phyloP scores from a whole-genome alignment of 2,888 invertebrate genomes.

The Lissocephala sabroskyi region DNA sequence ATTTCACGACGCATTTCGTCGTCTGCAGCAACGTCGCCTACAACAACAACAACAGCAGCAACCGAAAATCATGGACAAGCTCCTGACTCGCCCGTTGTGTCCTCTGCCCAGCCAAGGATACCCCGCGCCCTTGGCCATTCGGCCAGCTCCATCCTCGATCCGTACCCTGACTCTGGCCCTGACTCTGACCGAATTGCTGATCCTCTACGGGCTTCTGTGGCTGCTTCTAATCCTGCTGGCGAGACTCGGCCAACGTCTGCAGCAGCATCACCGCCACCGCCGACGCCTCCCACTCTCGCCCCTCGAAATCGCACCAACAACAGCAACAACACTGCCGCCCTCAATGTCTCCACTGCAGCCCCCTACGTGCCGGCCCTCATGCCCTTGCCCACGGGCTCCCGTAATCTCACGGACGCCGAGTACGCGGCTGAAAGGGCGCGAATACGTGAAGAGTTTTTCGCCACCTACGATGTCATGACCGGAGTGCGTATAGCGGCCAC shows the following conservation, averaged over 20 bases:
- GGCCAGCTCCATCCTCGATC: conserved; percentile 16
- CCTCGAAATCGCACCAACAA: conserved; percentile 12
- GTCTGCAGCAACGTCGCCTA: conserved; percentile 55
- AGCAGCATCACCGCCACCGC: conserved; percentile 41
- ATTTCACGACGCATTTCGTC: conserved; percentile 72
- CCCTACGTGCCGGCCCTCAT: conserved; percentile 44
- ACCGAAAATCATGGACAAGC: conserved; percentile 17
- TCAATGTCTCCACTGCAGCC: conserved; percentile 36
- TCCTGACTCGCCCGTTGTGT: not conserved
- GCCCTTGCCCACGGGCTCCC: conserved; percentile 43
- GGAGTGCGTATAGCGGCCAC: conserved; percentile 93
- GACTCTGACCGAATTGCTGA: conserved; percentile 24
- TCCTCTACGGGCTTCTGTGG: conserved; percentile 33
- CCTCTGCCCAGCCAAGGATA: not conserved
- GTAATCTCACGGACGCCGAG: conserved; percentile 61
- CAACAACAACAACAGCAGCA: conserved; percentile 30
- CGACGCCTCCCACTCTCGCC: conserved; percentile 40
- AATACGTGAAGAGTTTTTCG: conserved; percentile 86
- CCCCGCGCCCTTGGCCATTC: conserved; percentile 15
- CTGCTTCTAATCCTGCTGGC: conserved; percentile 30
- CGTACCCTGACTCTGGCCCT: conserved; percentile 9
- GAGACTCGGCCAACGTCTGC: conserved; percentile 22
- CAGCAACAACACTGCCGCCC: conserved; percentile 34
- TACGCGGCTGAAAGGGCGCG: conserved; percentile 77
- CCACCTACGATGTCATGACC: conserved; percentile 94